These are phyloP conservation scores for Poecilia velifera DNA, from an alignment of 2,797 vertebrate species.

Conservation along the genomic window DNA sequence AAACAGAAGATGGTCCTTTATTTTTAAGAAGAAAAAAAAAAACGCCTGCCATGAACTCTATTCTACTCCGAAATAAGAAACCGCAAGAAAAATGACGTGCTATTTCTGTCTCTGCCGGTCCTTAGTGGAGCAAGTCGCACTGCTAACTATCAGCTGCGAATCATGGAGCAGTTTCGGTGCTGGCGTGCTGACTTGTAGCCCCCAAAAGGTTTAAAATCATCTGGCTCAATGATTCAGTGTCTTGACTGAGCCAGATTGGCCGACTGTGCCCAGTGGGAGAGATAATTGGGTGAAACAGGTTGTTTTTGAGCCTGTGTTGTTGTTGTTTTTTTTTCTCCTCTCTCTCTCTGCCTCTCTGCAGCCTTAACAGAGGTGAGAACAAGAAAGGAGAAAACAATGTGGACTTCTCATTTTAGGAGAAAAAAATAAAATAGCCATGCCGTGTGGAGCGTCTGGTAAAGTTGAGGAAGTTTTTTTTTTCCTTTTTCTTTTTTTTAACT, in stretches of 20 bases:
- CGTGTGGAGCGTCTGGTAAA: constrained; percentile 31
- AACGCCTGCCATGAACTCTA: constrained; percentile 18
- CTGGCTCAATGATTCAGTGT: constrained; percentile 67
- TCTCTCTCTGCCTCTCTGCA: not conserved
- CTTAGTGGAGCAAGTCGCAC: constrained; percentile 27
- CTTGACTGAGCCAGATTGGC: constrained; percentile 69
- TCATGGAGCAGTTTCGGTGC: constrained; percentile 45
- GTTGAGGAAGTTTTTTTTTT: constrained; percentile 6
- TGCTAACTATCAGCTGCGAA: constrained; percentile 56
- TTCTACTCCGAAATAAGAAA: constrained; percentile 17
- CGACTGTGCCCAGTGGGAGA: constrained; percentile 69
- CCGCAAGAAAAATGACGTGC: constrained; percentile 29
- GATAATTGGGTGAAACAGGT: constrained; percentile 76
- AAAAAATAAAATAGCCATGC: constrained; percentile 22
- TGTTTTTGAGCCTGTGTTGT: constrained; percentile 42
- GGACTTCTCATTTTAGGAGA: constrained; percentile 50
- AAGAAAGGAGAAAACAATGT: constrained; percentile 45
- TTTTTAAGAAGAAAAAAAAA: not conserved
- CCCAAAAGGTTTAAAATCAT: constrained; percentile 68
- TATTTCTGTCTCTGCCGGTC: constrained; percentile 42
- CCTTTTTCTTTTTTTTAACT: not conserved
- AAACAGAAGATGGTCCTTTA: constrained; percentile 27
- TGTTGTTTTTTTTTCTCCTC: too few species aligned
- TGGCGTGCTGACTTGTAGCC: constrained; percentile 51
- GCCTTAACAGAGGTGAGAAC: constrained; percentile 41